Conservation (phyloP, 2,888 invertebrate genomes). For the Cheilosia pagana region DNA sequence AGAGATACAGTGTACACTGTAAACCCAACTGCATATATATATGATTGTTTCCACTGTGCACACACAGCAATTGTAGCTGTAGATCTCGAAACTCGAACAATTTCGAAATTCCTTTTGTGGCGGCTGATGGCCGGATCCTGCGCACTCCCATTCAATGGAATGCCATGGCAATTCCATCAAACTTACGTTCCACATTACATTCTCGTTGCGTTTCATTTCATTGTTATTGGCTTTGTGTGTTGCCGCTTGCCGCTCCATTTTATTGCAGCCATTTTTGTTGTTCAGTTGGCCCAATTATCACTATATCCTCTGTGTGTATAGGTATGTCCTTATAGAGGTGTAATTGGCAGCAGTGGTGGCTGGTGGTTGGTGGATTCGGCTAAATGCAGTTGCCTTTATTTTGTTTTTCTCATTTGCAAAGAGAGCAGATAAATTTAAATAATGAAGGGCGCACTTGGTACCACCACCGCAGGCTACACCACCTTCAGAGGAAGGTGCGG, state of each 20-base stretch:
- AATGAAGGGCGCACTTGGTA: constrained; percentile 48
- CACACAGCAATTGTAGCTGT: neutral
- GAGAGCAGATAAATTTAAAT: constrained; percentile 52
- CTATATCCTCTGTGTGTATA: neutral
- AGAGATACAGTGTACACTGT: neutral
- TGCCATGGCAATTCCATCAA: constrained; percentile 24
- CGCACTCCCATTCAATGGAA: constrained; percentile 31
- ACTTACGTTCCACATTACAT: constrained; percentile 57
- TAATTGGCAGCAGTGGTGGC: constrained; percentile 46
- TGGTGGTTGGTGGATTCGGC: too few relatives aligned
- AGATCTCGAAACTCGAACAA: neutral
- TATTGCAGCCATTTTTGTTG: constrained; percentile 55
- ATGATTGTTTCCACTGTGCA: constrained; percentile 16
- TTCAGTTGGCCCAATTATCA: constrained; percentile 49
- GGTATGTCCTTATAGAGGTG: neutral
- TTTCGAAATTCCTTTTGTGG: neutral
- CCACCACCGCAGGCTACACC: neutral
- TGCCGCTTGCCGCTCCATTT: constrained; percentile 4
- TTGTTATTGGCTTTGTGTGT: constrained; percentile 20
- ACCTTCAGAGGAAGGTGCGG: constrained; percentile 23
- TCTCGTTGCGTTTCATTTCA: constrained; percentile 33
- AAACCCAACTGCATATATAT: neutral
- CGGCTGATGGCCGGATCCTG: constrained; percentile 17
- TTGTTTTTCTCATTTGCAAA: neutral
- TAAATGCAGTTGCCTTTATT: constrained; percentile 37